Conservation (phyloP, 2,888 invertebrate species). For the Marronus borbonicus region DNA sequence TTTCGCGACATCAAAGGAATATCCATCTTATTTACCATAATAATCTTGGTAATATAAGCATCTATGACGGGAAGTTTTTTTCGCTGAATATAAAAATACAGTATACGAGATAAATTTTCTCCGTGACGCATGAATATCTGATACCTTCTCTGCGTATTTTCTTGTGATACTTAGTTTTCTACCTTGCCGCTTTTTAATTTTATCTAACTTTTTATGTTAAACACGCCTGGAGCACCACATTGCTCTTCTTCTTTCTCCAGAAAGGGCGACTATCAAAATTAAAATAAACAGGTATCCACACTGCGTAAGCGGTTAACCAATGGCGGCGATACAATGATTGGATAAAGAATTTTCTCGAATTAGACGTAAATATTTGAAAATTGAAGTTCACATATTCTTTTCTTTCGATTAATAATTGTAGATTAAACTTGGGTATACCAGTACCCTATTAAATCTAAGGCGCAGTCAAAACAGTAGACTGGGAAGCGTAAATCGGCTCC, state of each 20-base stretch:
- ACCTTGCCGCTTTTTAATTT: slow-evolving; percentile 35
- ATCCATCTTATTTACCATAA: neutral
- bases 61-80: slow-evolving; percentile 1
- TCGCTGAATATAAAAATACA: slow-evolving; percentile 5
- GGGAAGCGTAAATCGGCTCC: too few relatives aligned
- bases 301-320: neutral
- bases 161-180: neutral
- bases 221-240: neutral
- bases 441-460: too few relatives aligned
- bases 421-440: too few relatives aligned
- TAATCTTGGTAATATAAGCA: neutral
- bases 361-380: too few relatives aligned
- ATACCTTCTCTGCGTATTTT: neutral
- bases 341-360: too few relatives aligned
- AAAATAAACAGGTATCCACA: neutral
- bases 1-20: neutral
- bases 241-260: neutral
- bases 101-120: slow-evolving; percentile 8
- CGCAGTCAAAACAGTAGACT: too few relatives aligned
- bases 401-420: too few relatives aligned
- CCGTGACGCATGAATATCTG: neutral
- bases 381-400: too few relatives aligned
- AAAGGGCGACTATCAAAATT: neutral
- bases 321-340: too few relatives aligned
- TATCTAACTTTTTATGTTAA: slow-evolving; percentile 34